phyloP scores from a whole-genome alignment of 2,888 invertebrate genomes.

The Drosophila prostipennis region DNA sequence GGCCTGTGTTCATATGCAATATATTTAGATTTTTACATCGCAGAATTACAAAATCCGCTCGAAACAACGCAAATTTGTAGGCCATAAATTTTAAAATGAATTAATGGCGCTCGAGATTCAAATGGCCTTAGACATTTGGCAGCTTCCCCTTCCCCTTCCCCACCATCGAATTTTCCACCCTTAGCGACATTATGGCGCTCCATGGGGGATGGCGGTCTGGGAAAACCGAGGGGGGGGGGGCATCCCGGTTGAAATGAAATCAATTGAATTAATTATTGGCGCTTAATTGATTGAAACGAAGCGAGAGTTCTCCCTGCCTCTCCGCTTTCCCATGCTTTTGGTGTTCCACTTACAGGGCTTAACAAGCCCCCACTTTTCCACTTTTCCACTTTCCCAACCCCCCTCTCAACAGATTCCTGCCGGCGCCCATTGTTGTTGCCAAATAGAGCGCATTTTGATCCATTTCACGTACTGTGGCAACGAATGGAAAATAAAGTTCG shows the following conservation, averaged over 20 bases:
- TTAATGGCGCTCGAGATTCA: constrained; percentile 76
- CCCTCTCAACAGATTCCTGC: neutral
- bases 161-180: neutral
- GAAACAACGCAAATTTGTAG: constrained; percentile 65
- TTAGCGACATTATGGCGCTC: constrained; percentile 36
- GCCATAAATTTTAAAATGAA: constrained; percentile 78
- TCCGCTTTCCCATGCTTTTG: neutral
- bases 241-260: constrained; percentile 70
- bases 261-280: constrained; percentile 83
- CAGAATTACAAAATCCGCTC: constrained; percentile 6
- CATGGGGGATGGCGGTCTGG: neutral
- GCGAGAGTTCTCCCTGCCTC: constrained; percentile 43
- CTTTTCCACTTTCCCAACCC: constrained; percentile 7
- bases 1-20: neutral
- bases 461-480: constrained; percentile 77
- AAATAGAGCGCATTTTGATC: constrained; percentile 79
- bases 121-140: constrained; percentile 65
- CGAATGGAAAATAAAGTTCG: constrained; percentile 40
- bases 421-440: constrained; percentile 70
- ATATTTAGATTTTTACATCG: constrained; percentile 1
- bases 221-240: neutral
- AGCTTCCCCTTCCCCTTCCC: constrained; percentile 2
- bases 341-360: constrained; percentile 34
- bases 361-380: constrained; percentile 11
- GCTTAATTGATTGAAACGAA: constrained; percentile 82